Base-by-base conservation (phyloP, 2,113 vertebrate species). In the Atherinomorus stipes region DNA sequence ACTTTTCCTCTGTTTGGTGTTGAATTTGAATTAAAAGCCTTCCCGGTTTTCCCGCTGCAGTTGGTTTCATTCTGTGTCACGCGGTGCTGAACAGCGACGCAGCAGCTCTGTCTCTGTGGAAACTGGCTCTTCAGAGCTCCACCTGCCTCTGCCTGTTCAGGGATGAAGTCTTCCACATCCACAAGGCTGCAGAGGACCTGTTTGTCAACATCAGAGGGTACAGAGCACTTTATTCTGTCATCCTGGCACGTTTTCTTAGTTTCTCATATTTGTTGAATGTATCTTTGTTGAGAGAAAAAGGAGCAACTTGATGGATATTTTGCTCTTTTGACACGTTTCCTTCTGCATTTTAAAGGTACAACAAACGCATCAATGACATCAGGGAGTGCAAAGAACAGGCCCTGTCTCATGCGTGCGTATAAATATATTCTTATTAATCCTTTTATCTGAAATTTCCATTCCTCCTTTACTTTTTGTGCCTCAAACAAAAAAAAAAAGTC, bases 351-450 rank as follows among this genome's bases (percentile, higher is more conserved):
- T 88, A 31, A 61, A 99, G 97, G n/a, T 99, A 99, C 92, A 99
- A 99, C 94, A 99, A 99, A 67, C 96, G 98, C 40, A 97, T 99
- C 81, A 99, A 98, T 63, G 98, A 99, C 93, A 98, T 99, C 90
- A 92, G 97, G 87, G 98, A 99, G 85, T 99, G 98, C 90, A 98
- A 99, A 88, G 98, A 99, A 75, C 95, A 96, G 52, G 98, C 98
- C 50, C 94, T 99, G 78, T 99, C 97, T 40, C 97, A 99, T 13
- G 97, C 97, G 98, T 99, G 93, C 92, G 98, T 96, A 21, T 40
- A 53, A 23, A n/a, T 67, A 9, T 22, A 2, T 23, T 75, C 19
- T 21, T 11, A 45, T n/a, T 28, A 10, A 57, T 62, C 26, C 1
- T 13, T 53, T 58, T 40, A 60, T 51, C 11, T 3, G 13, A 21